Base-by-base conservation (phyloP, 2,113 vertebrate species). In the Calyptommatus sinebrachiatus region DNA sequence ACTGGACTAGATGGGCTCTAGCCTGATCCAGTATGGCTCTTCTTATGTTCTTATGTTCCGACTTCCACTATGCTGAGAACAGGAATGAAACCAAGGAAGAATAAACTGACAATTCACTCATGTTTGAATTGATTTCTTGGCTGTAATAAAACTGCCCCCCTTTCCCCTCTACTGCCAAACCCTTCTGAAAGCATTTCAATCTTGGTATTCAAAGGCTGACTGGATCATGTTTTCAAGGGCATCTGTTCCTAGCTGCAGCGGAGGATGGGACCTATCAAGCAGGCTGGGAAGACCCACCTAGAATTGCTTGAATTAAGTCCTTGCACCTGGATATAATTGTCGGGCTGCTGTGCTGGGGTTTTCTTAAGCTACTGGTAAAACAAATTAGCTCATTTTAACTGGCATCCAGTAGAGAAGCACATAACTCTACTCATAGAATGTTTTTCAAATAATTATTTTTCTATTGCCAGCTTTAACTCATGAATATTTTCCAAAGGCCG, bases 271-370 rank as follows among this genome's bases (percentile, higher is more conserved):
- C 89, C 89, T 89, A 92, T 84, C 80, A 82, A 93, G 94, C 94
- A 86, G 93, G 94, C 92, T 94, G 95, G 94, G 96, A 96, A 88
- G 93, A 98, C 97, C 95, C 96, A 96, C 96, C 96, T 95, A 96
- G 96, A 97, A 96, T 98, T 97, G 96, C 96, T 97, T 94, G 97
- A 98, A 98, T 99, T 97, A 97, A 97, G 97, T 97, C 95, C 96
- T 96, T 99, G 97, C 97, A 97, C 97, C 97, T 99, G 97, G 96
- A 97, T 96, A 91, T 97, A 99, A 99, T 98, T 97, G 97, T 97
- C 91, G 90, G 90, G 95, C 96, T 79, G 96, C 97, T 99, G 97
- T 98, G 97, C 95, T 95, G 97, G 97, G 97, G 96, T 95, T 96
- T 97, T 95, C 96, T 94, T 92, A 94, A 94, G 94, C 95, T 94